Evolutionary conservation across 2,888 invertebrate genomes (phyloP).

Genomic region (Plagodis dolabraria): DNA sequence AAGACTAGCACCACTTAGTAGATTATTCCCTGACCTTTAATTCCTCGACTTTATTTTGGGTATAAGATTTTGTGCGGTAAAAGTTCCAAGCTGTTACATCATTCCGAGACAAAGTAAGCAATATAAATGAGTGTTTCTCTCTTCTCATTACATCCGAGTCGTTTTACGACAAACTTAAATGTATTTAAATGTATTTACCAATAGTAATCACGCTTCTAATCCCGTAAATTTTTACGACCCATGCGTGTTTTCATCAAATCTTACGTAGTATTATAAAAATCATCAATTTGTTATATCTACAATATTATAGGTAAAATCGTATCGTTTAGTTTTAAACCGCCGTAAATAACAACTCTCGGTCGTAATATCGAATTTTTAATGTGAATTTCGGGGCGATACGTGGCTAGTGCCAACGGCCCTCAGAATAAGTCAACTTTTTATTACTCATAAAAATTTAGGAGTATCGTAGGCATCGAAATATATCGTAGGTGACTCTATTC

Average conservation of each 20-base stretch:
- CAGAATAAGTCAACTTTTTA: slow-evolving; percentile 79
- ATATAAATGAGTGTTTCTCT: slow-evolving; percentile 15
- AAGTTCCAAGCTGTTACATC: no score
- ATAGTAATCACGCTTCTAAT: slow-evolving; percentile 34
- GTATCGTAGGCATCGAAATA: slow-evolving; percentile 29
- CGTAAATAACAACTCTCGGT: slow-evolving; percentile 80
- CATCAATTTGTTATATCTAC: slow-evolving; percentile 58
- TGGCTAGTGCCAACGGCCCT: slow-evolving; percentile 60
- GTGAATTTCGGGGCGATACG: slow-evolving; percentile 56
- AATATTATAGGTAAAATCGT: slow-evolving; percentile 53
- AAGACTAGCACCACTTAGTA: no score
- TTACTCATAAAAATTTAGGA: slow-evolving; percentile 79
- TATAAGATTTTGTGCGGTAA: no score
- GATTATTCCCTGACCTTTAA: no score
- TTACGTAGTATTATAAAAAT: slow-evolving; percentile 52
- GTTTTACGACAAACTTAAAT: slow-evolving; percentile 27
- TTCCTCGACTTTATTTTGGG: no score
- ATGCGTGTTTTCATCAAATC: slow-evolving; percentile 63
- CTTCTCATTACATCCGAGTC: slow-evolving; percentile 9
- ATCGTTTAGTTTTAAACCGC: slow-evolving; percentile 73
- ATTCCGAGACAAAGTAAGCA: neutral
- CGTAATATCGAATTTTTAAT: slow-evolving; percentile 80
- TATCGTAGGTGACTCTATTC: slow-evolving; percentile 63
- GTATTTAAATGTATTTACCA: slow-evolving; percentile 35
- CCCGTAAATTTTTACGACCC: slow-evolving; percentile 55